A percentile compares a stretch with the other conserved stretches of the same genome.
Conservation (phyloP, 2,888 invertebrate genomes). For the Liodrosophila aerea region DNA sequence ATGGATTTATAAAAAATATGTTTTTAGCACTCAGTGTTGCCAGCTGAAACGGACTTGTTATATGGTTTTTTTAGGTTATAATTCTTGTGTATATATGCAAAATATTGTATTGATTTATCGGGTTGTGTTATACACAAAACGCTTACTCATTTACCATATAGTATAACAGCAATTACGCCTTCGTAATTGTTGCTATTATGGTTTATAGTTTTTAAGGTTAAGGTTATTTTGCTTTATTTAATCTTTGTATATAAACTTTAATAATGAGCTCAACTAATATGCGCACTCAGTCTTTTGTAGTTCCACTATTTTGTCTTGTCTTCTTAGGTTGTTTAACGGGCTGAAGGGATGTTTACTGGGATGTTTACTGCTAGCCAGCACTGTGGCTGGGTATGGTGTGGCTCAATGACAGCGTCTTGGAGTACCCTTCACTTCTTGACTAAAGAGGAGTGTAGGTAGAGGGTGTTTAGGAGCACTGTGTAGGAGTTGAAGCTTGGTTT, state of each 20-base stretch:
- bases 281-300: constrained; percentile 81
- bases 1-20: constrained; percentile 62
- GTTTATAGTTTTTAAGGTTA: constrained; percentile 16
- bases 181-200: constrained; percentile 23
- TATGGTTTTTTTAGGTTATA: constrained; percentile 42
- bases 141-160: constrained; percentile 13
- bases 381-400: constrained; percentile 25
- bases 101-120: constrained; percentile 14
- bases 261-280: constrained; percentile 79
- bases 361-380: constrained; percentile 31
- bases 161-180: constrained; percentile 24
- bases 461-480: too few relatives aligned
- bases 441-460: not conserved
- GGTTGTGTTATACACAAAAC: constrained; percentile 61
- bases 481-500: too few relatives aligned
- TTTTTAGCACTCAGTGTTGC: constrained; percentile 63
- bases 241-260: constrained; percentile 59
- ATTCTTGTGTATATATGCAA: constrained; percentile 17
- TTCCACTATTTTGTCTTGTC: constrained; percentile 75
- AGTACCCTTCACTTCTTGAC: too few relatives aligned
- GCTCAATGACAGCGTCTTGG: constrained; percentile 27
- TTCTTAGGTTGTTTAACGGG: constrained; percentile 54
- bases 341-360: constrained; percentile 23
- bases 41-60: constrained; percentile 77
- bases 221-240: constrained; percentile 23